Evolutionary conservation across 2,888 invertebrate genomes (phyloP), one percentile per base, ranked within the genome.

Genomic region (Schizaphis graminum): DNA sequence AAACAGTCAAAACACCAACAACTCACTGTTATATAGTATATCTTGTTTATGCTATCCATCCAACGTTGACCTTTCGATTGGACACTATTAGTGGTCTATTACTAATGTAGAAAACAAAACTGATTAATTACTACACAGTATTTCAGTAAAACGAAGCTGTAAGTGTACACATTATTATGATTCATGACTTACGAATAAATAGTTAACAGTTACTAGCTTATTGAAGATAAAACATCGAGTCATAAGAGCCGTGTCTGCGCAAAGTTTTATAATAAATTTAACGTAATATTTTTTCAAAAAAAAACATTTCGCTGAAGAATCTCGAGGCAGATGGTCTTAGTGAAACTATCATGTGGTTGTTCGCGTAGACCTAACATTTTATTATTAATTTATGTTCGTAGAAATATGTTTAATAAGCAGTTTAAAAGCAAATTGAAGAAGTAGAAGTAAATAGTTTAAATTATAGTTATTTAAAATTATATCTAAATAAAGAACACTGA

Each of bases 1-100:
- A 86, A 86, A 41, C 91, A n/a, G 57, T 86, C 91, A 28, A 77
- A 77, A 91, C 53, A 26, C 49, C 28, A 53, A 77, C 49, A 35
- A 26, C 49, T 53, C 77, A 26, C 41, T n/a, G 90, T 24, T 35
- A 77, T 41, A 53, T 21, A n/a, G 91, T 91, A n/a, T n/a, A 91
- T 84, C n/a, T 91, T 41, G 53, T 91, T 91, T 84, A 91, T 91
- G 1, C 49, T 2, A 41, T 53, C 26, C 35, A 26, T 53, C 41
- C 77, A 16, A 91, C 53, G 8, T 56, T 21, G 53, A 28, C 91
- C 41, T 53, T 91, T 41, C 35, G 24, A 77, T 91, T 26, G 24
- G n/a, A 57, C 21, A 35, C 56, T 26, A 41, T n/a, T n/a, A n/a
- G n/a, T n/a, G n/a, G n/a, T n/a, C n/a, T n/a, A n/a, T 89, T 56